Conservation (phyloP, 2,113 vertebrate species). For the Otis tarda region DNA sequence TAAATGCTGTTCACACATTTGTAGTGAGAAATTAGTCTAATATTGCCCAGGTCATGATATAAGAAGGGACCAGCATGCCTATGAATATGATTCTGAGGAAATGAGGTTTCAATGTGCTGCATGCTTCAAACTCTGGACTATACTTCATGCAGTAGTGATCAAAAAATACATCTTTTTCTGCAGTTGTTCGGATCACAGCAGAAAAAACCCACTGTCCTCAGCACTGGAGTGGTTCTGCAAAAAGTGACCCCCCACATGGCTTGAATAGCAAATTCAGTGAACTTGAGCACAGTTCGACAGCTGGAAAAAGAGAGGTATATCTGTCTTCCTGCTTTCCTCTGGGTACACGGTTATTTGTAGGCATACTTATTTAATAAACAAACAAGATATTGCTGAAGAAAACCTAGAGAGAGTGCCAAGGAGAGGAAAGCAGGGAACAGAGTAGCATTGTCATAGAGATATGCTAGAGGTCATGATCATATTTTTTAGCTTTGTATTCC, state of each 20-base stretch:
- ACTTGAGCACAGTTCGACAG: neutral
- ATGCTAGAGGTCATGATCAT: neutral
- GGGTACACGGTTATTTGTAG: neutral
- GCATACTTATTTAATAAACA: neutral
- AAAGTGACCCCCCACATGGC: neutral
- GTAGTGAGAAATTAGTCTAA: neutral
- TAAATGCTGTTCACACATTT: neutral
- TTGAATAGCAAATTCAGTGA: neutral
- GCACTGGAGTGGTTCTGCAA: neutral
- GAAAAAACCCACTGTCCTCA: neutral
- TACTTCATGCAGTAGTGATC: neutral
- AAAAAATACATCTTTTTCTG: neutral
- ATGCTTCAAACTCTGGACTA: neutral
- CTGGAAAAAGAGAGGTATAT: neutral
- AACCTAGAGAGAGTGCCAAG: neutral
- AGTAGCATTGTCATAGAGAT: neutral
- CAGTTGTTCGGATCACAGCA: neutral
- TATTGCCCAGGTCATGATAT: neutral
- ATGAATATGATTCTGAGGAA: neutral
- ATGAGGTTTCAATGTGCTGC: neutral
- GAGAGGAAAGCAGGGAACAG: neutral
- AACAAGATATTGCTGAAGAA: neutral
- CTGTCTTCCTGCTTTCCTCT: neutral
- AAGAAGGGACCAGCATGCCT: neutral
- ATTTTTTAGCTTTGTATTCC: neutral